phyloP scores from a whole-genome alignment of 2,888 invertebrate genomes.

The Nymphalis polychloros region DNA sequence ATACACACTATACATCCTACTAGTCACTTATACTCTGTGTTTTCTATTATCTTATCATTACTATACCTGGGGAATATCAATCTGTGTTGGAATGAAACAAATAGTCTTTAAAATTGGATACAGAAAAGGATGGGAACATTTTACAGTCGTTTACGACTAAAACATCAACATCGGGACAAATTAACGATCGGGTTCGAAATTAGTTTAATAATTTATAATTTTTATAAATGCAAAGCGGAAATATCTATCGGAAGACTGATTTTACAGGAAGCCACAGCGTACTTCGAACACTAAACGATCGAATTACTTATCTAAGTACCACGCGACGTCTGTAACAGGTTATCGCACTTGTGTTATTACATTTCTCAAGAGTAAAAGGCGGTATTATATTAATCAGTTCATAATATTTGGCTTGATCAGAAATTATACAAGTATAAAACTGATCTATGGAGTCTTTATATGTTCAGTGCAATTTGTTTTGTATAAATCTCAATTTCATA shows the following conservation, averaged over 20 bases:
- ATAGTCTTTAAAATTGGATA: constrained; percentile 38
- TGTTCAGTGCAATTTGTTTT: constrained; percentile 56
- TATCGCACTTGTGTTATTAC: constrained; percentile 71
- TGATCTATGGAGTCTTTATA: constrained; percentile 71
- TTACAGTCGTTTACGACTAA: constrained; percentile 38
- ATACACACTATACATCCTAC: constrained; percentile 53
- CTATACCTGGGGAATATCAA: constrained; percentile 58
- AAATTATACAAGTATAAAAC: constrained; percentile 59
- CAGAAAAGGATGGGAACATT: constrained; percentile 41
- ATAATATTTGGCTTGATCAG: constrained; percentile 78
- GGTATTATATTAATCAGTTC: constrained; percentile 75
- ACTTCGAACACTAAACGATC: constrained; percentile 72
- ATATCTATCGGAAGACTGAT: constrained; percentile 81
- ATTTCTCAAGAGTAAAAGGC: constrained; percentile 75
- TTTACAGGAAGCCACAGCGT: constrained; percentile 79
- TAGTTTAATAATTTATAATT: constrained; percentile 38
- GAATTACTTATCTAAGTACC: constrained; percentile 75
- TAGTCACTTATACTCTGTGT: constrained; percentile 50
- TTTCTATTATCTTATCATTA: constrained; percentile 46
- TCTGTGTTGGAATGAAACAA: constrained; percentile 60
- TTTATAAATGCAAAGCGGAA: constrained; percentile 76
- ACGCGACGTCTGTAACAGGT: constrained; percentile 61
- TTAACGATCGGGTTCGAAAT: constrained; percentile 18
- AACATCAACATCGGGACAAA: constrained; percentile 32
- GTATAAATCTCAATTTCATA: constrained; percentile 63